These are phyloP conservation scores for Machimus atricapillus DNA, from an alignment of 2,888 invertebrate genomes.

Conservation along the genomic window DNA sequence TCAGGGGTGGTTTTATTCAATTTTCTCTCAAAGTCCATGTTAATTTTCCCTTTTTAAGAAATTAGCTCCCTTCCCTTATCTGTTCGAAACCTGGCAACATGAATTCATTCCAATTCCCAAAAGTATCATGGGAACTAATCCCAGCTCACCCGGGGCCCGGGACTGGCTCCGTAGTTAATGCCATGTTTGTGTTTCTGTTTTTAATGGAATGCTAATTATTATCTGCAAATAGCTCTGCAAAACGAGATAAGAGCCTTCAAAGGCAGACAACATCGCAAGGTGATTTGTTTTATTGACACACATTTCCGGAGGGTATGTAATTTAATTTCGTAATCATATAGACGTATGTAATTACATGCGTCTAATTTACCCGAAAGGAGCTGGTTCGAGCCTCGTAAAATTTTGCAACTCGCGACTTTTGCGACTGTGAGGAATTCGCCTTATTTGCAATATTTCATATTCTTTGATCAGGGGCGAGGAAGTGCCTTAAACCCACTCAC, in stretches of 20 bases:
- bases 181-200: background rate
- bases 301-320: background rate
- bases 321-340: background rate
- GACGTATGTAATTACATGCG: background rate
- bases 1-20: background rate
- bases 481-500: background rate
- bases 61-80: background rate
- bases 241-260: background rate
- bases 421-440: background rate
- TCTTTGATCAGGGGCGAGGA: background rate
- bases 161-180: background rate
- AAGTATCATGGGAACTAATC: background rate
- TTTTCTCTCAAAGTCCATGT: background rate
- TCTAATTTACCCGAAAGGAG: background rate
- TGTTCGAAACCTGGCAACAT: background rate
- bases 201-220: background rate
- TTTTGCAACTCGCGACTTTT: background rate
- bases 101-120: background rate
- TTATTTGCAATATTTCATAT: background rate
- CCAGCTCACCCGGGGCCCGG: background rate
- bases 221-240: background rate
- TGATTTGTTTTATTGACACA: slow-evolving; percentile 9
- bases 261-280: background rate
- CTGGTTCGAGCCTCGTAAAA: background rate
- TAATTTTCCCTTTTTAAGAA: background rate